Base-by-base conservation (phyloP, 1,140 invertebrate species). In the Penaeus japonicus region DNA sequence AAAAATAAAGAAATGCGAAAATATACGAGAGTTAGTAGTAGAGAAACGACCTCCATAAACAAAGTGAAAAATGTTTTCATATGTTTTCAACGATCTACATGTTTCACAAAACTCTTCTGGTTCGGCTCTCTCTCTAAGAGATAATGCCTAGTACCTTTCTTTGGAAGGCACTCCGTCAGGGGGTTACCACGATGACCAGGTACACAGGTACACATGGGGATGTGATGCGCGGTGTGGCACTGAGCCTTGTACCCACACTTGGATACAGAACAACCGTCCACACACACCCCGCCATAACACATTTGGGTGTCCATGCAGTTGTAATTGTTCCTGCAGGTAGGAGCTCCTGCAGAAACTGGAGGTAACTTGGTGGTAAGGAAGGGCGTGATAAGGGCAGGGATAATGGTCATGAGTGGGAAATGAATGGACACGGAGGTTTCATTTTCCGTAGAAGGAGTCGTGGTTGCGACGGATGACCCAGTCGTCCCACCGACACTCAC, bases 211-310 rank as follows among this genome's bases (percentile, higher is more conserved):
- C 97, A 98, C 87, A 94, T 92, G 88, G 96, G 95, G 73, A 93
- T 93, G 92, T 98, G 96, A 91, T 95, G 94, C 84, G 93, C 92
- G 7, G 95, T 94, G 54, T 92, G 91, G 91, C 97, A 98, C 57
- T 94, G 90, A 3, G 96, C 95, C 92, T 97, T 98, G 15, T 94
- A 95, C 32, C 96, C 96, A 92, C 96, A 98, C n/a, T 55, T 15
- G 18, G 78, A 81, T 39, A 73, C 24, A 27, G 73, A n/a, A 57
- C 90, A 90, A 24, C 85, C 85, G 30, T 65, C 73, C 53, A 84
- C 30, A 73, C 87, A 90, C 54, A 57, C 47, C n/a, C 82, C 79
- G 30, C 53, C 57, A 32, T 55, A 30, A 62, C 90, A 90, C 70
- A 90, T 12, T 32, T 89, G 57, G 1, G 62, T 54, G 17, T 22